Conservation (phyloP, 2,888 invertebrate species). For the Lycaena phlaeas region DNA sequence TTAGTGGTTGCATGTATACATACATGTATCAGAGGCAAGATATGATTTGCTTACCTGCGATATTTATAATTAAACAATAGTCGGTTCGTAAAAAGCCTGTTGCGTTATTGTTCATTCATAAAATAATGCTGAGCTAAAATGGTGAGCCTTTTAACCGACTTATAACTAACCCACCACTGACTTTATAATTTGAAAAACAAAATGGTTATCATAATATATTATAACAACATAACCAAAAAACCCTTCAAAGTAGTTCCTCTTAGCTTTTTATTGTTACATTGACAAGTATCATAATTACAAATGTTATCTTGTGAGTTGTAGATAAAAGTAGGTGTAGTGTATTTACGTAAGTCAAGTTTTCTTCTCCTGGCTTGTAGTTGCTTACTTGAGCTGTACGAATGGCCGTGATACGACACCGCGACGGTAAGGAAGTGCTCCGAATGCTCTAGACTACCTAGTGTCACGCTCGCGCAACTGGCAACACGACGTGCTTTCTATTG, state of each 20-base stretch:
- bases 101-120: background rate
- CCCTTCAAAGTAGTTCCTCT: too few relatives aligned
- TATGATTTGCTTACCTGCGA: background rate
- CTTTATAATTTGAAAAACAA: too few relatives aligned
- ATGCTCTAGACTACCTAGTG: conserved; percentile 40
- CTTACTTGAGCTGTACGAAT: conserved; percentile 14
- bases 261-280: background rate
- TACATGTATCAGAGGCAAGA: too few relatives aligned
- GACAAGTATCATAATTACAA: background rate
- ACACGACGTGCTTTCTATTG: conserved; percentile 16
- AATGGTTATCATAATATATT: too few relatives aligned
- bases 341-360: conserved; percentile 12
- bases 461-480: conserved; percentile 61
- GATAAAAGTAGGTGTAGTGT: background rate
- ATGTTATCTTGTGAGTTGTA: conserved; percentile 4
- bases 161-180: too few relatives aligned
- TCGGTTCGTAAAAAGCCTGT: background rate
- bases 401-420: conserved; percentile 24
- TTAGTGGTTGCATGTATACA: too few relatives aligned
- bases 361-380: conserved; percentile 10
- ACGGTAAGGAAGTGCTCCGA: conserved; percentile 48
- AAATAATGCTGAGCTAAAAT: background rate
- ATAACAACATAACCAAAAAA: too few relatives aligned
- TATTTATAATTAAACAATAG: background rate
- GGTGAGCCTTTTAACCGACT: too few relatives aligned